A percentile compares a stretch with the other conserved stretches of the same genome.
Evolutionary conservation across 2,113 vertebrate species (phyloP).

Genomic region (Nansenia antarctica): DNA sequence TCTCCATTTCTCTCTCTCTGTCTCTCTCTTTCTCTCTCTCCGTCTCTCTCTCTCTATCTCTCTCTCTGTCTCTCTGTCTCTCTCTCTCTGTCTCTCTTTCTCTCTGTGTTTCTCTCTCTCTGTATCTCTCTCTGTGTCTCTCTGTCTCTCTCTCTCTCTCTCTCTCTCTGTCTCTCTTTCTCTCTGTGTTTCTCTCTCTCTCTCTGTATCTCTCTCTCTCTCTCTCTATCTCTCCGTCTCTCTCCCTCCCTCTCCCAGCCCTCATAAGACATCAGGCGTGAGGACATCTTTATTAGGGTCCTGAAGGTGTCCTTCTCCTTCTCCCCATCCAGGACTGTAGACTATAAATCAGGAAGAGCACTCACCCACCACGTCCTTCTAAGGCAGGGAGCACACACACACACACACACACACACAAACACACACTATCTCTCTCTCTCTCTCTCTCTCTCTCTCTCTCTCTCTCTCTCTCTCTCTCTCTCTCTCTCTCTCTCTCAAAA

Average conservation of each 20-base stretch:
- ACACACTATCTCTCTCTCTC: not conserved
- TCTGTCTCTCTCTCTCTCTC: not conserved
- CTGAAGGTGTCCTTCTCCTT: conserved; percentile 5
- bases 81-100: not conserved
- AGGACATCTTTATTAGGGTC: conserved; percentile 5
- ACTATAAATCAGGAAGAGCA: conserved; percentile 8
- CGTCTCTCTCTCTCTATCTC: not conserved
- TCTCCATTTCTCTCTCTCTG: not conserved
- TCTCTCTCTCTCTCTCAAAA: conserved; percentile 40
- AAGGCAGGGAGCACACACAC: not conserved
- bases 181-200: not conserved
- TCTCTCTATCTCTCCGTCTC: conserved; percentile 1
- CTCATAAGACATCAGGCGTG: not conserved
- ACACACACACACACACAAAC: too few species aligned
- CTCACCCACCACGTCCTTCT: not conserved
- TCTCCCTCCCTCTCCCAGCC: conserved; percentile 9
- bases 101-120: too few species aligned
- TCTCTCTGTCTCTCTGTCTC: not conserved
- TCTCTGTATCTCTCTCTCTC: not conserved
- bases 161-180: not conserved
- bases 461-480: conserved; percentile 48
- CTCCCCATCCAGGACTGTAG: not conserved
- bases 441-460: not conserved
- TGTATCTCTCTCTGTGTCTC: not conserved
- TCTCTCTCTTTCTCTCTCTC: conserved; percentile 1